phyloP scores from a whole-genome alignment of 2,113 vertebrate species.

The Stegostoma tigrinum region DNA sequence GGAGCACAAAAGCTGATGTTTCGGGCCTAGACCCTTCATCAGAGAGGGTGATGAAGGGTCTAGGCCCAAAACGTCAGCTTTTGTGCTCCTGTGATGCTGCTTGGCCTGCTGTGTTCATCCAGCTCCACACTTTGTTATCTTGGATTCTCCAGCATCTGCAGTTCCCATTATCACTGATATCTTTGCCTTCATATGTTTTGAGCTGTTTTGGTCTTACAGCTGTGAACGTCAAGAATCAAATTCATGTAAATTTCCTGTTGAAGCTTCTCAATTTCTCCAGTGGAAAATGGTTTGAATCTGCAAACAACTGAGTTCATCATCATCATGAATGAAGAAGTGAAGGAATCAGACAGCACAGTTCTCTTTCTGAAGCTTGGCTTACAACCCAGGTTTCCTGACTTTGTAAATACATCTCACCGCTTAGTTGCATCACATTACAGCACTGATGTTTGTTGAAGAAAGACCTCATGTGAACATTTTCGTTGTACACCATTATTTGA shows the following conservation, averaged over 20 bases:
- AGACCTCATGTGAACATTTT: not conserved
- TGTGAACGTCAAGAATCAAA: not conserved
- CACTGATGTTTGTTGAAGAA: not conserved
- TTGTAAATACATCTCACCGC: not conserved
- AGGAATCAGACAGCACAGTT: not conserved
- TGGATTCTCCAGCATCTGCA: too few relatives aligned
- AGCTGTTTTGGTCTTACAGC: not conserved
- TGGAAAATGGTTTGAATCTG: not conserved
- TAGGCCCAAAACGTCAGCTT: too few relatives aligned
- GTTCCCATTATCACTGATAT: too few relatives aligned
- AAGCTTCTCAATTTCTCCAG: not conserved
- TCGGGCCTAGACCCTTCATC: too few relatives aligned
- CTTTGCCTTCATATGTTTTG: too few relatives aligned
- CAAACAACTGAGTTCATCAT: not conserved
- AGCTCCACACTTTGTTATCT: too few relatives aligned
- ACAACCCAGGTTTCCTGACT: not conserved
- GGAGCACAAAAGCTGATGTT: too few relatives aligned
- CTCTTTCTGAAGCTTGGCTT: not conserved
- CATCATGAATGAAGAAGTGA: not conserved
- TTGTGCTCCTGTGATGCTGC: too few relatives aligned
- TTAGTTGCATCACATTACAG: not conserved
- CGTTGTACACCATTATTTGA: not conserved
- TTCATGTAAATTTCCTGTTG: not conserved
- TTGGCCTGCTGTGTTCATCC: too few relatives aligned
- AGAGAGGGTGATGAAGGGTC: too few relatives aligned